These are phyloP conservation scores for Nematolebias whitei DNA, from an alignment of 2,113 vertebrate genomes.

Conservation along the genomic window DNA sequence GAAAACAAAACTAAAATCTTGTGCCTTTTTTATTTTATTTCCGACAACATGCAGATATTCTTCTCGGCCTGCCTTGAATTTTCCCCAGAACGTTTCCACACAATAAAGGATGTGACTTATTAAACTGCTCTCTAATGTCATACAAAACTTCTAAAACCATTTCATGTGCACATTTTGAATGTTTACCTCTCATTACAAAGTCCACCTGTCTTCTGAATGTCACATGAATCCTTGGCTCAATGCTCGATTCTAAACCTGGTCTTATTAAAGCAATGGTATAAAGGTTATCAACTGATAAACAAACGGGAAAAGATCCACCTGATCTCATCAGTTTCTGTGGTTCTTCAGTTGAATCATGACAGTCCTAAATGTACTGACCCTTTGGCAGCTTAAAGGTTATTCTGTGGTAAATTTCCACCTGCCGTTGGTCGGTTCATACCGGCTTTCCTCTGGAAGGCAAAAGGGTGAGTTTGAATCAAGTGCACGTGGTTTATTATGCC, in stretches of 20 bases:
- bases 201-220: conserved; percentile 67
- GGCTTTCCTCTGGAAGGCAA: conserved; percentile 80
- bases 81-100: conserved; percentile 34
- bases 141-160: conserved; percentile 76
- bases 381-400: conserved; percentile 72
- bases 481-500: conserved; percentile 67
- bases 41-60: conserved; percentile 62
- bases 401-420: conserved; percentile 34
- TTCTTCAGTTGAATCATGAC: conserved; percentile 42
- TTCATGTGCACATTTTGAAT: conserved; percentile 83
- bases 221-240: conserved; percentile 35
- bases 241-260: conserved; percentile 62
- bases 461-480: conserved; percentile 80
- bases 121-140: conserved; percentile 63
- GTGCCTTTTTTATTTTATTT: conserved; percentile 44
- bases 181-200: conserved; percentile 75
- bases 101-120: conserved; percentile 27
- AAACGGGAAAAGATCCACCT: conserved; percentile 55
- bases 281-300: conserved; percentile 63
- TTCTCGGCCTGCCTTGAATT: conserved; percentile 31
- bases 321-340: conserved; percentile 20
- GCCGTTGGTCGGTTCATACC: conserved; percentile 36
- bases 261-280: conserved; percentile 66
- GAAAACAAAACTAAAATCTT: conserved; percentile 42
- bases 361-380: conserved; percentile 55